phyloP scores from a whole-genome alignment of 2,797 vertebrate species.

The Eurystomus glaucurus region DNA sequence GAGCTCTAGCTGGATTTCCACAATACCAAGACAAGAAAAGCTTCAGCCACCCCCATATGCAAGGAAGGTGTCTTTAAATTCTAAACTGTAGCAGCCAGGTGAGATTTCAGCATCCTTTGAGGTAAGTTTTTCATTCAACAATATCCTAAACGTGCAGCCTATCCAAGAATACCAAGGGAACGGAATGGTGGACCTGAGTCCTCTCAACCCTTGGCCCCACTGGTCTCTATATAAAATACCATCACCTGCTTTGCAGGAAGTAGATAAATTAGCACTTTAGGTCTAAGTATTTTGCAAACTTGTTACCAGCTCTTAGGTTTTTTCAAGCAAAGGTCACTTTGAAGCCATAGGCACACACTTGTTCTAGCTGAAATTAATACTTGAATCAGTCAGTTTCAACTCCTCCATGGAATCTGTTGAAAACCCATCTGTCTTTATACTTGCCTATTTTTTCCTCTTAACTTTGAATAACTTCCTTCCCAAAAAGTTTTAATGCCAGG shows the following conservation, averaged over 20 bases:
- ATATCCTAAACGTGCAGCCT: neutral
- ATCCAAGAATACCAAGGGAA: neutral
- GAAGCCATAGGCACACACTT: rapidly evolving
- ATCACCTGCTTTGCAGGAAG: neutral
- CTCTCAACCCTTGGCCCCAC: neutral
- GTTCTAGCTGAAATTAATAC: neutral
- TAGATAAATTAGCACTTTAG: neutral
- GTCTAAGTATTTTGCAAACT: neutral
- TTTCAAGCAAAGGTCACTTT: neutral
- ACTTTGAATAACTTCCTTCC: neutral
- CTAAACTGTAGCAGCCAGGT: neutral
- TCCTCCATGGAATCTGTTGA: neutral
- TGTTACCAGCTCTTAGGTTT: neutral
- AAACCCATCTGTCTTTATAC: neutral
- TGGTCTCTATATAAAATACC: neutral
- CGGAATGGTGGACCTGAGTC: rapidly evolving
- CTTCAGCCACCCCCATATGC: rapidly evolving
- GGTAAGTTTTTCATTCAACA: neutral
- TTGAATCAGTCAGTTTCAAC: neutral
- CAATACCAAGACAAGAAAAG: neutral
- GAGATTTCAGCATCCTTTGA: neutral
- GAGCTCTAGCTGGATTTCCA: neutral
- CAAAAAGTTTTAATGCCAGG: neutral
- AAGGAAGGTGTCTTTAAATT: neutral
- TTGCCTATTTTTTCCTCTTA: neutral